Base-by-base conservation (phyloP, 2,888 invertebrate genomes). In the Plemyria rubiginata region DNA sequence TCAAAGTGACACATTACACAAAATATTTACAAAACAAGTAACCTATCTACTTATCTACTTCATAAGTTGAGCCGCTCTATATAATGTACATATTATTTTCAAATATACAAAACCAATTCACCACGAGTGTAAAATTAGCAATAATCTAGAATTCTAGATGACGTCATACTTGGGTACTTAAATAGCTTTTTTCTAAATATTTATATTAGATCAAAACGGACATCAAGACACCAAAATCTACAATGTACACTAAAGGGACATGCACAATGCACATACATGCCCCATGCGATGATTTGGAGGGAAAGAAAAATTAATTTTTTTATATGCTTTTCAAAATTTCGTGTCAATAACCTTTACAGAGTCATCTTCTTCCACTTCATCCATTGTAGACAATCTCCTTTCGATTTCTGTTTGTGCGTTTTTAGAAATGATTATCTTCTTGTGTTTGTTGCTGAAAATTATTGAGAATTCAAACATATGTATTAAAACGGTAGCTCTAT, bases 281-380 rank as follows among this genome's bases (percentile, higher is more conserved):
- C 60, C 64, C 63, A 60, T 60, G 61, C 58, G 16, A 40, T 59
- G 59, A 40, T 22, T 16, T 54, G 11, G 50, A 9, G 38, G 52
- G 40, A 58, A 57, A 43, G 1, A 38, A 11, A 11, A 11, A 38
- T 38, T 11, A 2, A 22, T 22, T 22, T 22, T 22, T 22, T 22
- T 2, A 22, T 2, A 22, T 3, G 1, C 22, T 38, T 72, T 67
- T 90, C 82, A 93, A 79, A 93, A 93, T 78, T 89, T 93, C 74
- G 93, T 92, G 81, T 91, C 92, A 72, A 80, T 85, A 75, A 86
- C 93, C 93, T 93, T 93, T 70, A 84, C 68, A 43, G 86, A 84
- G 74, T 96, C 96, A 72, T 96, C 96, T 84, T 96, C 97, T 71
- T 97, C 97, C 68, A 96, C 96, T 86, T 98, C 97, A 67, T 95